Percentiles rank a stretch among this genome's conserved stretches.
phyloP scores from a whole-genome alignment of 2,113 vertebrate species.

The Tetraodon nigroviridis region DNA sequence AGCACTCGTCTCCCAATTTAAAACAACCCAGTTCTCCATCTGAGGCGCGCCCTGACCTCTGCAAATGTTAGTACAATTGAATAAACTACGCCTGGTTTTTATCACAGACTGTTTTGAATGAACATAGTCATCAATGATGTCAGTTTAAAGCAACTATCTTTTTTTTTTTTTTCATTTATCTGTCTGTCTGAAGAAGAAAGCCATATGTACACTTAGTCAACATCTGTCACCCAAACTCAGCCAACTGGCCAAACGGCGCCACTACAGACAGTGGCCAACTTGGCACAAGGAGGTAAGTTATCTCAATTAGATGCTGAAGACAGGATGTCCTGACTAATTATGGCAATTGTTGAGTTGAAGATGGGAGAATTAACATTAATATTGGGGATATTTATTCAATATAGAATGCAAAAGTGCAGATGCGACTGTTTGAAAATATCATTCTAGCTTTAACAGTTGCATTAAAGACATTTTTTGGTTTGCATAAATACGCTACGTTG shows the following conservation, averaged over 20 bases:
- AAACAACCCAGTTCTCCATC: neutral
- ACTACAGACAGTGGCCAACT: conserved; percentile 53
- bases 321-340: conserved; percentile 67
- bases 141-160: conserved; percentile 13
- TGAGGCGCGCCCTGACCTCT: neutral
- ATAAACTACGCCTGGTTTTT: too few species aligned
- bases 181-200: conserved; percentile 28
- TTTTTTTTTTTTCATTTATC: conserved; percentile 36
- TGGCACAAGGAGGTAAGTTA: conserved; percentile 60
- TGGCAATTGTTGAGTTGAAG: conserved; percentile 50
- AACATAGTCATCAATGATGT: conserved; percentile 12
- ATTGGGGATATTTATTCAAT: too few species aligned
- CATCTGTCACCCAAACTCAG: conserved; percentile 59
- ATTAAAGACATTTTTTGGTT: neutral
- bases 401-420: too few species aligned
- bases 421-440: neutral
- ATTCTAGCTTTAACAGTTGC: neutral
- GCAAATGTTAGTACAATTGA: neutral
- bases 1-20: conserved; percentile 2
- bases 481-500: neutral
- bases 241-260: conserved; percentile 59
- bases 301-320: conserved; percentile 62
- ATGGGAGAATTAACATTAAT: conserved; percentile 45
- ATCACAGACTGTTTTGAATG: too few species aligned
- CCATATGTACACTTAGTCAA: conserved; percentile 56